Base-by-base conservation (phyloP, 2,797 vertebrate genomes). In the Eospalax fontanierii region DNA sequence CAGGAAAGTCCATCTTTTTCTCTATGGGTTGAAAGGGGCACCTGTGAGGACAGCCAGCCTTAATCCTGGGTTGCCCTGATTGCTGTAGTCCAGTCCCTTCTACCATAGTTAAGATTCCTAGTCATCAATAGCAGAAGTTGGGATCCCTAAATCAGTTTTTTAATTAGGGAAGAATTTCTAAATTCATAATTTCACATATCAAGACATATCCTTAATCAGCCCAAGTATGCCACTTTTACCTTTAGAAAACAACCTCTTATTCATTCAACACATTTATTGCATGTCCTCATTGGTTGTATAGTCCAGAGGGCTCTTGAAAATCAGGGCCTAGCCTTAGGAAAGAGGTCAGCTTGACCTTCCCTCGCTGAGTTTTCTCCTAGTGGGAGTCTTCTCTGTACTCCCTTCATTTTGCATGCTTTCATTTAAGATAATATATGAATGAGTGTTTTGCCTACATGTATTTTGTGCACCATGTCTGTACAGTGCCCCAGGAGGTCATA, bases 241-340 rank as follows among this genome's bases (percentile, higher is more conserved):
- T 90, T 79, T 35, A 63, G 82, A 82, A 75, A n/a, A 21, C 24
- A 35, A 54, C 30, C 65, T 70, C 35, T 38, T 38, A 46, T 63
- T 83, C 26, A 33, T 78, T 90, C n/a, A 57, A 33, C 35, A 75
- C 76, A 68, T 30, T 38, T 70, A 65, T 22, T 63, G 38, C 26
- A 16, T 54, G 4, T 46, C 30, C 28, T 70, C 0, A 0, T 28
- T 6, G 35, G 26, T 14, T 4, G 1, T 8, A 0, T 19, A 50
- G 65, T 70, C 28, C 43, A 35, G 35, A 2, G 8, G 12, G 63
- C 57, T 61, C 33, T 61, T 38, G n/a, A 28, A 46, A 61, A 30
- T 78, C 16, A 76, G n/a, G 40, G 35, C 40, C 2, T 9, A 12
- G 43, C 26, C 61, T 33, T 10, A 28, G 59, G 61, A 22, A 12